These are phyloP conservation scores for Synergus laeviventris DNA, from an alignment of 2,888 invertebrate species.

Conservation along the genomic window DNA sequence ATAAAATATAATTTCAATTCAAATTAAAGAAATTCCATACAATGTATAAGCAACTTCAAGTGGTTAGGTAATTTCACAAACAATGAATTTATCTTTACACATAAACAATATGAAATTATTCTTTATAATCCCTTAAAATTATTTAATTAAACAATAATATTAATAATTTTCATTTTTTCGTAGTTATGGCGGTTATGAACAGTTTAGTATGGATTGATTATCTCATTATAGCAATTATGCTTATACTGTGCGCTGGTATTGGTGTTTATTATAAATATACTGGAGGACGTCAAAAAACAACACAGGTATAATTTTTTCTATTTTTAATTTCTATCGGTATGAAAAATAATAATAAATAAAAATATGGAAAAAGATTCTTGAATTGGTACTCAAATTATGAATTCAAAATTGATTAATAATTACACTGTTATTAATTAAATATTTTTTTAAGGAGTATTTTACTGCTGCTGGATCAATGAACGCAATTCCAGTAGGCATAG, in stretches of 20 bases:
- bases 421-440: not conserved
- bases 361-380: no score
- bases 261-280: constrained; percentile 90
- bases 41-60: no score
- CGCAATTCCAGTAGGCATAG: constrained; percentile 78
- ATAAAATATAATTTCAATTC: no score
- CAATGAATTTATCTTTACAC: no score
- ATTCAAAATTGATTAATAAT: no score
- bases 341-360: not conserved
- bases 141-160: not conserved
- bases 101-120: not conserved
- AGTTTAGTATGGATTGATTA: constrained; percentile 85
- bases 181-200: constrained; percentile 45
- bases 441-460: constrained; percentile 77
- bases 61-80: no score
- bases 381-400: no score
- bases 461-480: constrained; percentile 78
- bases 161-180: not conserved
- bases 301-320: constrained; percentile 78
- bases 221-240: constrained; percentile 83
- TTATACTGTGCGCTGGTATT: constrained; percentile 84
- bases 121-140: not conserved
- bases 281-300: constrained; percentile 89
- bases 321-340: no score
- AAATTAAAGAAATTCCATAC: no score